These are phyloP conservation scores for Sinohyriopsis cumingii DNA, from an alignment of 2,888 invertebrate genomes.

Conservation along the genomic window DNA sequence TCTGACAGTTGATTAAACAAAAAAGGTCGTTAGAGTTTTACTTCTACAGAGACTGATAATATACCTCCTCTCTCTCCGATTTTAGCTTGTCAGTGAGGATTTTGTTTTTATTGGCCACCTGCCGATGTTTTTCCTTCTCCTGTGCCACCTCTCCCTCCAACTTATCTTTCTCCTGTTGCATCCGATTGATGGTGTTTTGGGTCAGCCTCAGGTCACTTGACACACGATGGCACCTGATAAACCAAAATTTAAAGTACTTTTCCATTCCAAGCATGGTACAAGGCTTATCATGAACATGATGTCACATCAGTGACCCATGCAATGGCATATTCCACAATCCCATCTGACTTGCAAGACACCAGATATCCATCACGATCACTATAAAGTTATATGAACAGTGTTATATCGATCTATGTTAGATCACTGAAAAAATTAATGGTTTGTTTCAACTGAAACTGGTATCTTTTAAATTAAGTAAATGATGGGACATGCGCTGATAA, in stretches of 20 bases:
- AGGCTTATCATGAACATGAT: neutral
- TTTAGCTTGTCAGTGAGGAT: conserved; percentile 52
- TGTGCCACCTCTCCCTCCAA: conserved; percentile 50
- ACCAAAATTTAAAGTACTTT: neutral
- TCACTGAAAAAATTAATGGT: too few species aligned
- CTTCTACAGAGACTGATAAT: neutral
- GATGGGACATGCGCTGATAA: too few species aligned
- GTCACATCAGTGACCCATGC: neutral
- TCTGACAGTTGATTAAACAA: too few species aligned
- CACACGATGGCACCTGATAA: conserved; percentile 51
- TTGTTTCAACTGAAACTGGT: too few species aligned
- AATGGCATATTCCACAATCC: too few species aligned
- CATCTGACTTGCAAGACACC: too few species aligned
- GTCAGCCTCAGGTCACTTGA: conserved; percentile 57
- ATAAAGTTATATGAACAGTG: too few species aligned
- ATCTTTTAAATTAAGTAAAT: too few species aligned
- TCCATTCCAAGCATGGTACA: neutral
- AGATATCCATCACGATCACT: too few species aligned
- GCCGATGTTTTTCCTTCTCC: conserved; percentile 62
- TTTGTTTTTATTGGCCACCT: conserved; percentile 57
- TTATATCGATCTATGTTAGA: too few species aligned
- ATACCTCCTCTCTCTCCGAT: conserved; percentile 66
- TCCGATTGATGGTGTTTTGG: conserved; percentile 46
- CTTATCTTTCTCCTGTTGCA: conserved; percentile 50
- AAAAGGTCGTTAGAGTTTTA: too few species aligned